A percentile compares a stretch with the other conserved stretches of the same genome.
These are phyloP conservation scores for Fulmarus glacialis DNA, from an alignment of 2,113 vertebrate genomes.

Conservation along the genomic window DNA sequence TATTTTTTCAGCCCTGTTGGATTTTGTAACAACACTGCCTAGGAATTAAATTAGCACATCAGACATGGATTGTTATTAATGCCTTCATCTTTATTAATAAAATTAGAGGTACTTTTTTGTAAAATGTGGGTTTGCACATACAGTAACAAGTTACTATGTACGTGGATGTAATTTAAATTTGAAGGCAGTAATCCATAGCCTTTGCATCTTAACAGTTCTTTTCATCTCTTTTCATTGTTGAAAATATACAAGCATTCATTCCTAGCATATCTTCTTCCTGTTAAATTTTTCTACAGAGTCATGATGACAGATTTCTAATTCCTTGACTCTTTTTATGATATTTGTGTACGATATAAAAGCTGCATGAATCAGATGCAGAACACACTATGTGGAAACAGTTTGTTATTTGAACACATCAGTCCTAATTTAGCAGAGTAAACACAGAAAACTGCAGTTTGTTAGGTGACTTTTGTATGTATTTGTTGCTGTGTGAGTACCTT, in stretches of 20 bases:
- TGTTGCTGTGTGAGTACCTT: background rate
- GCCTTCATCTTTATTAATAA: background rate
- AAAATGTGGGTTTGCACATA: background rate
- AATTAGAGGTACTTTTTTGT: background rate
- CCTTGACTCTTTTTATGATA: background rate
- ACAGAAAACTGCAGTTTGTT: background rate
- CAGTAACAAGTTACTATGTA: background rate
- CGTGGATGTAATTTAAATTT: background rate
- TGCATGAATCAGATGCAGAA: background rate
- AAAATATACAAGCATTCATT: background rate
- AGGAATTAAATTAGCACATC: background rate
- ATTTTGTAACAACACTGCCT: background rate
- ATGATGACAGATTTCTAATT: background rate
- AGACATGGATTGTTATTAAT: background rate
- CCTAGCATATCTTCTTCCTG: background rate
- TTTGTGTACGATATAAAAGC: background rate
- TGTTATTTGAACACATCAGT: background rate
- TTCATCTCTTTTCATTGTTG: background rate
- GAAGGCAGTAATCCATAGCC: background rate
- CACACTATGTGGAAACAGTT: background rate
- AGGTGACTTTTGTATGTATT: background rate
- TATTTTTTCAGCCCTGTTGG: background rate
- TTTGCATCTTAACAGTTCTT: background rate
- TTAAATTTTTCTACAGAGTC: background rate
- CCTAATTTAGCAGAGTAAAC: background rate